Evolutionary conservation across 2,113 vertebrate genomes (phyloP).

Genomic region (Paedocypris sp.): DNA sequence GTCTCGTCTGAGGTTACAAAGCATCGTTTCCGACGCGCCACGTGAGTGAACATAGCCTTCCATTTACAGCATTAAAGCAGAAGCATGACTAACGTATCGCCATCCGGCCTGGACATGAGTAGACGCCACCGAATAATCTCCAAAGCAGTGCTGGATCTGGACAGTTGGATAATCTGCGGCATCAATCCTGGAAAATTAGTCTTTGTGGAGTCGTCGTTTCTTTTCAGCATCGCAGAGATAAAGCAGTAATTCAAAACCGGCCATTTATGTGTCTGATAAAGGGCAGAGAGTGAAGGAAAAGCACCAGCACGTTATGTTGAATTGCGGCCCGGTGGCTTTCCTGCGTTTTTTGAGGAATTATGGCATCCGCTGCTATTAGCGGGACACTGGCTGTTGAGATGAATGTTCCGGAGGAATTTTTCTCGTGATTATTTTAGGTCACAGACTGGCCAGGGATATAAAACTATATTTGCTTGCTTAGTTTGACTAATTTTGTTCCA

Average conservation of each 20-base stretch:
- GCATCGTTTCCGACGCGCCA: not conserved
- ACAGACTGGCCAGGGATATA: not conserved
- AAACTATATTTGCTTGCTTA: not conserved
- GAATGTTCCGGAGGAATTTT: not conserved
- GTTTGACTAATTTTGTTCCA: not conserved
- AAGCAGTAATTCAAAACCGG: constrained; percentile 36
- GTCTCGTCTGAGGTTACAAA: constrained; percentile 19
- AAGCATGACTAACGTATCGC: constrained; percentile 22
- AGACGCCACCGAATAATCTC: not conserved
- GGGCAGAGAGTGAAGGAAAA: constrained; percentile 20
- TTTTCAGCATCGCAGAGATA: constrained; percentile 27
- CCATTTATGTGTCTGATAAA: constrained; percentile 35
- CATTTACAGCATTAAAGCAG: constrained; percentile 25
- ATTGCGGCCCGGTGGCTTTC: constrained; percentile 14
- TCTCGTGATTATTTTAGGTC: constrained; percentile 15
- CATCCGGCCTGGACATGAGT: constrained; percentile 6
- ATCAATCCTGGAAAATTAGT: constrained; percentile 8
- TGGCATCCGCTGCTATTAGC: constrained; percentile 3
- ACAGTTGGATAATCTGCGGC: constrained; percentile 2
- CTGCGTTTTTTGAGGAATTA: constrained; percentile 1
- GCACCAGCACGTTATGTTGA: constrained; percentile 13
- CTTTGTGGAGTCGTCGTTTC: not conserved
- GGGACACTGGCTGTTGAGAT: constrained; percentile 14
- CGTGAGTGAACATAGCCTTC: constrained; percentile 2
- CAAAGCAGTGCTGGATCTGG: not conserved